Base-by-base conservation (phyloP, 2,888 invertebrate genomes). In the Tolmerus cingulatus region DNA sequence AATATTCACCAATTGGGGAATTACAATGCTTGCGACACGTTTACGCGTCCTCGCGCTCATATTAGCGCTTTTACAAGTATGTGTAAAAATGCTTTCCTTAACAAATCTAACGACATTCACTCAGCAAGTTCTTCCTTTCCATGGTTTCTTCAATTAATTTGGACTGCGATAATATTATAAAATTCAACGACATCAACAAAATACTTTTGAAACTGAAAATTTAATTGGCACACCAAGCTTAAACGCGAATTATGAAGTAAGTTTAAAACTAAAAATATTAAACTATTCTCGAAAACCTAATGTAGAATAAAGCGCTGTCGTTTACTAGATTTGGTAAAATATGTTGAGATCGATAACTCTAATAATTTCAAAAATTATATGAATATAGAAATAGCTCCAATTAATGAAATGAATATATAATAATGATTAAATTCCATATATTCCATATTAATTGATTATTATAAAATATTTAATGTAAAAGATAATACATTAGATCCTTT, bases 1-100 rank as follows among this genome's bases (percentile, higher is more conserved):
- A 66, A 76, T 40, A 76, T 76, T 76, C 76, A 76, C 76, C 34
- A 76, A 76, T 76, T 14, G 76, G 76, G 40, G 40, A 76, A 76
- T 37, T 37, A 76, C n/a, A 51, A 51, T 51, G 4, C n/a, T 76
- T 34, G 34, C 23, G 76, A 76, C 34, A 37, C 40, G 30, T 37
- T 27, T 76, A 76, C 66, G 19, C n/a, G 14, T 76, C 37, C 19
- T 37, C 34, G 19, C 37, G 34, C 74, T 27, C 27, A 9, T 14
- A 23, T 66, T 27, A 66, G 12, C 23, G 66, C 23, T 66, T 66
- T 23, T 66, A 66, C 27, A 1, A 46, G 43, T n/a, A 51, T 9
- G 9, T 66, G 66, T 66, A 66, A 66, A 66, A 66, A 66, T 66
- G 66, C 12, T 66, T 66, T 66, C 66, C 9, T 66, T 51, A 51